Conservation (phyloP, 2,888 invertebrate species). For the Synergus laeviventris region DNA sequence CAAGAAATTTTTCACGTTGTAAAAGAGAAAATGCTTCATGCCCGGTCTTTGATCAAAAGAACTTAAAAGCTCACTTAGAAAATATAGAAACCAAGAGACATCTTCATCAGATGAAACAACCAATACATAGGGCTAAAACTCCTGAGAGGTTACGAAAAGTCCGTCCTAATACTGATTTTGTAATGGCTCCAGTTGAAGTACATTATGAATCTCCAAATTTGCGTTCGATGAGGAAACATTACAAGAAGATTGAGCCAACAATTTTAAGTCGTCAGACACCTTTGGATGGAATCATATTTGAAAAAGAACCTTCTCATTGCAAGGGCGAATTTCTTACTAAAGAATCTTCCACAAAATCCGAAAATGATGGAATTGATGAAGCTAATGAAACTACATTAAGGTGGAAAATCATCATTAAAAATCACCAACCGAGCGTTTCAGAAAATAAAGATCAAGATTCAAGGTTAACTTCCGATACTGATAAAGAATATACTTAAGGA, state of each 20-base stretch:
- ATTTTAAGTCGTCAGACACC: background rate
- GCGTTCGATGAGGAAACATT: background rate
- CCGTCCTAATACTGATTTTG: background rate
- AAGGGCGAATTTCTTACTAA: background rate
- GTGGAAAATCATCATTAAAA: conserved; percentile 48
- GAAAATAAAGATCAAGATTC: background rate
- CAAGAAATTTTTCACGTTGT: background rate
- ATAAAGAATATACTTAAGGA: background rate
- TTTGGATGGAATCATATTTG: background rate
- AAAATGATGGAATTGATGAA: background rate
- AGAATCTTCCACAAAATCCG: background rate
- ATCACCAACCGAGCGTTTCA: conserved; percentile 36
- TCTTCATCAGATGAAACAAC: background rate
- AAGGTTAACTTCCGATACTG: background rate
- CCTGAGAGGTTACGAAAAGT: background rate
- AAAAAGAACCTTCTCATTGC: background rate
- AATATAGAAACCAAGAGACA: background rate
- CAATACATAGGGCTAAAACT: background rate
- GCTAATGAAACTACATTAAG: conserved; percentile 41
- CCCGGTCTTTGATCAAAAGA: background rate
- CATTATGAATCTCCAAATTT: background rate
- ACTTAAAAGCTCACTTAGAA: background rate
- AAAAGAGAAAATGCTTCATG: background rate
- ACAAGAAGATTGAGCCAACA: background rate
- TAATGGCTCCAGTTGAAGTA: conserved; percentile 17